Evolutionary conservation across 2,113 vertebrate species (phyloP).

Genomic region (Cyanoderma ruficeps): DNA sequence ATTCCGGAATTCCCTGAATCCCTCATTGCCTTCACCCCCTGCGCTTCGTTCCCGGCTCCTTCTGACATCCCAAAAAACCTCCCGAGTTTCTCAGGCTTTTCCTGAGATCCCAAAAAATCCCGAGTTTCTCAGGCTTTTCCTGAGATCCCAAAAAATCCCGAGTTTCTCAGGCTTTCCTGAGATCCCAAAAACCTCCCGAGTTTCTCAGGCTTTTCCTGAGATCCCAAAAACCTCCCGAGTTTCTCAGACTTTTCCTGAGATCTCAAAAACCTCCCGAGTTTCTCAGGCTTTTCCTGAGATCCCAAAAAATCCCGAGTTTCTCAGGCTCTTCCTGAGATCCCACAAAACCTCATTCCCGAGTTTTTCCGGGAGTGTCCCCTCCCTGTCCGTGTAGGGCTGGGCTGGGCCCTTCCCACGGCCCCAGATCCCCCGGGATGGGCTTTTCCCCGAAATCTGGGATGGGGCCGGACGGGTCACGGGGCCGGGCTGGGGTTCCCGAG

Average conservation of each 20-base stretch:
- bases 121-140: not conserved
- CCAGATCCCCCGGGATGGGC: not conserved
- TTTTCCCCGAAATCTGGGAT: constrained; percentile 33
- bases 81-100: not conserved
- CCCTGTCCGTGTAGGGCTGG: not conserved
- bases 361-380: not conserved
- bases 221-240: no score
- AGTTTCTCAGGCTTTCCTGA: no score
- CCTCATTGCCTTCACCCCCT: not conserved
- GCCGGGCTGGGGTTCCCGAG: constrained; percentile 6
- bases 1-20: not conserved
- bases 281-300: no score
- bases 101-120: not conserved
- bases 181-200: no score
- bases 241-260: no score
- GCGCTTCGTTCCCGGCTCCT: fast-evolving
- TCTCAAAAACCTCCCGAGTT: no score
- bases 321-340: no score
- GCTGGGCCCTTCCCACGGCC: not conserved
- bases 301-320: no score
- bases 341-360: not conserved
- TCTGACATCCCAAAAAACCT: fast-evolving
- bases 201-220: no score
- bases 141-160: fast-evolving
- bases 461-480: not conserved